These are phyloP conservation scores for Tetropium fuscum DNA, from an alignment of 2,888 invertebrate species.

Conservation along the genomic window DNA sequence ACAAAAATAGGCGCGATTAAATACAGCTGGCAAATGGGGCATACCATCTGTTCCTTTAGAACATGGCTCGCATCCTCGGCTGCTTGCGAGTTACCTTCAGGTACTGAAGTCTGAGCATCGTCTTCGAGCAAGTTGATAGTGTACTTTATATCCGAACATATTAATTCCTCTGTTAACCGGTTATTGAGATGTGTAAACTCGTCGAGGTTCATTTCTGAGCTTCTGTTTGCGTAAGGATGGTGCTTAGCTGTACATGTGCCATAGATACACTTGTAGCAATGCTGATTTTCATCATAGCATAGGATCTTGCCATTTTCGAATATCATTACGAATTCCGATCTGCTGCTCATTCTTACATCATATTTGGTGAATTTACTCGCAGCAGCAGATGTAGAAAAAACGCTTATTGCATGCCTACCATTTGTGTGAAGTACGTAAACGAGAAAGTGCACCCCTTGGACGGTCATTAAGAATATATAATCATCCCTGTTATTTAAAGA, in stretches of 20 bases:
- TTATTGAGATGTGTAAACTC: constrained; percentile 10
- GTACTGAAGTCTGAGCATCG: no score
- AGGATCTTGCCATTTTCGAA: constrained; percentile 14
- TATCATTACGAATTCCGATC: neutral
- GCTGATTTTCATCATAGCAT: constrained; percentile 17
- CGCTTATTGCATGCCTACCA: neutral
- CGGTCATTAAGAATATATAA: constrained; percentile 8
- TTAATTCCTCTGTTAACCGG: neutral
- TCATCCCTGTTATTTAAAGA: neutral
- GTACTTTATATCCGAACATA: neutral
- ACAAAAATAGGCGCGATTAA: neutral
- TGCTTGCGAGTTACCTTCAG: no score
- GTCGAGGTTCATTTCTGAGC: neutral
- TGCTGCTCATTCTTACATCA: constrained; percentile 5
- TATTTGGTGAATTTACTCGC: constrained; percentile 12
- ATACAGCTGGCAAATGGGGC: neutral
- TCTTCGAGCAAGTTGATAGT: neutral
- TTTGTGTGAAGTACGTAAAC: constrained; percentile 15
- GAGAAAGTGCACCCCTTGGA: constrained; percentile 6
- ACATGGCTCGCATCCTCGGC: neutral
- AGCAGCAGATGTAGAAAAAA: constrained; percentile 6
- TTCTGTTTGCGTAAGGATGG: constrained; percentile 7
- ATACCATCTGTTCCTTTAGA: no score
- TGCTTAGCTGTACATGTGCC: constrained; percentile 8
- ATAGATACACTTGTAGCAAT: constrained; percentile 22